phyloP scores from a whole-genome alignment of 2,113 vertebrate species.

The Phylloscopus trochiloides region DNA sequence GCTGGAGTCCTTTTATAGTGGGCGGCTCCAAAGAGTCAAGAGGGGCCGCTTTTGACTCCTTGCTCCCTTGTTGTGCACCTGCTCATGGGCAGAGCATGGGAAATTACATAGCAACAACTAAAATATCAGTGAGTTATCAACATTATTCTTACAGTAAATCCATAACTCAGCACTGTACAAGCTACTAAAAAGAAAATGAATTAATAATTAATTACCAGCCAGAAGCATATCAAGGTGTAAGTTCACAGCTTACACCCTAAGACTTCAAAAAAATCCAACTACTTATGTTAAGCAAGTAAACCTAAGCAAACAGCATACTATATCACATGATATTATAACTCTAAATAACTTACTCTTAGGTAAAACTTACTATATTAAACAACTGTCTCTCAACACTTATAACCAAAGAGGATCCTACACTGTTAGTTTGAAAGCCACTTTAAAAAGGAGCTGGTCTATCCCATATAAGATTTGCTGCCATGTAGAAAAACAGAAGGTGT shows the following conservation, averaged over 20 bases:
- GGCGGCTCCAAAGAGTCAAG: neutral
- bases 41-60: neutral
- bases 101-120: neutral
- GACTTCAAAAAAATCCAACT: neutral
- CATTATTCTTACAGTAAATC: neutral
- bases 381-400: neutral
- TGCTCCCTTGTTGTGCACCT: neutral
- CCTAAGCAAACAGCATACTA: neutral
- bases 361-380: neutral
- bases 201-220: neutral
- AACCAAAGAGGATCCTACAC: neutral
- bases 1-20: neutral
- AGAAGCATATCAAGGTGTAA: neutral
- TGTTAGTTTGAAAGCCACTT: neutral
- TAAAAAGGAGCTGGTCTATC: neutral
- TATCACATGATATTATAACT: fast-evolving
- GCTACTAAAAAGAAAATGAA: neutral
- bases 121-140: neutral
- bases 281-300: neutral
- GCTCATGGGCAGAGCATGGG: neutral
- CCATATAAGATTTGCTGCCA: neutral
- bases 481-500: neutral
- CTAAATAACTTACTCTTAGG: neutral
- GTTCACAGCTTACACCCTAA: neutral
- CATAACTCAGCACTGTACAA: neutral